Evolutionary conservation across 2,888 invertebrate species (phyloP).

Genomic region (Sesia bembeciformis): DNA sequence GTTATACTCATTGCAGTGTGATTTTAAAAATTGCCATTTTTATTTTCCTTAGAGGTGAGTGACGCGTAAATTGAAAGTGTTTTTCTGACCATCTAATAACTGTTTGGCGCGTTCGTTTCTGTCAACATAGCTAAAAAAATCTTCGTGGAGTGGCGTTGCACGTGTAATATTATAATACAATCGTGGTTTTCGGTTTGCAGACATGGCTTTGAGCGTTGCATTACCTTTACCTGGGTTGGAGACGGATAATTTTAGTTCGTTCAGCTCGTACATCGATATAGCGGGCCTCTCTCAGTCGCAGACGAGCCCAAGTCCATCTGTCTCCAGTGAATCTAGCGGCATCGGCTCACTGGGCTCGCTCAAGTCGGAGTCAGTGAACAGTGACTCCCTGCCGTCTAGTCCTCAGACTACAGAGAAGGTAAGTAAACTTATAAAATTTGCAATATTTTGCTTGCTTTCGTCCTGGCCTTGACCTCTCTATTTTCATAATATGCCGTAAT

Average conservation of each 20-base stretch:
- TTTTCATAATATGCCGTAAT: slow-evolving; percentile 74
- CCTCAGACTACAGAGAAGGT: slow-evolving; percentile 73
- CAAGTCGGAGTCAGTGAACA: slow-evolving; percentile 64
- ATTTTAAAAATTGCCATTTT: slow-evolving; percentile 20
- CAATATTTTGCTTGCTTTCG: slow-evolving; percentile 63
- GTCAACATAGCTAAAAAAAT: slow-evolving; percentile 61
- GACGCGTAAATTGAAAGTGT: slow-evolving; percentile 20
- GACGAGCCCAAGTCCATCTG: slow-evolving; percentile 71
- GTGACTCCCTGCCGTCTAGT: slow-evolving; percentile 66
- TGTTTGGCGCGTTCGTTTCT: slow-evolving; percentile 66
- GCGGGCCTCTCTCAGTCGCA: slow-evolving; percentile 64
- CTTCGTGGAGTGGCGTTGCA: slow-evolving; percentile 52
- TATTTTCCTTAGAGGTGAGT: slow-evolving; percentile 32
- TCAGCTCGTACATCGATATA: slow-evolving; percentile 66
- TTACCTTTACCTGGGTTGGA: slow-evolving; percentile 74
- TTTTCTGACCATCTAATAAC: slow-evolving; percentile 24
- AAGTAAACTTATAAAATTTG: slow-evolving; percentile 27
- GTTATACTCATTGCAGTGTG: slow-evolving; percentile 36
- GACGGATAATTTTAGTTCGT: slow-evolving; percentile 66
- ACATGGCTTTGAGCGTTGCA: slow-evolving; percentile 77
- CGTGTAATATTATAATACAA: slow-evolving; percentile 56
- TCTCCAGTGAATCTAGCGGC: slow-evolving; percentile 77
- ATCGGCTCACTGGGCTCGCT: slow-evolving; percentile 74
- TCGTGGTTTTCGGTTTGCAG: slow-evolving; percentile 52
- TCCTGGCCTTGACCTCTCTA: slow-evolving; percentile 74